These are phyloP conservation scores for Perdita meconis DNA, from an alignment of 2,888 invertebrate genomes.

Conservation along the genomic window DNA sequence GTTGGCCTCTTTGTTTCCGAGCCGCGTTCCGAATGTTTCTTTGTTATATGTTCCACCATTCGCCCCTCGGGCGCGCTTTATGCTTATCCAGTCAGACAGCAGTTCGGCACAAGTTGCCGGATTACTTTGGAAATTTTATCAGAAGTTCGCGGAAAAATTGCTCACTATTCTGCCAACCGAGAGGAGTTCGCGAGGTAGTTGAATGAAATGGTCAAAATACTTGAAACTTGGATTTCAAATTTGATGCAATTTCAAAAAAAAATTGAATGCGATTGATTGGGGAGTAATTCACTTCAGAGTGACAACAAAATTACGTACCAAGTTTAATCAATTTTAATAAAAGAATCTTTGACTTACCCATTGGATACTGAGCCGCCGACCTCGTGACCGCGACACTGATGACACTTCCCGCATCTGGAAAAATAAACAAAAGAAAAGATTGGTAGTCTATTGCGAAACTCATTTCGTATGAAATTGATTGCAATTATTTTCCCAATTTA, in stretches of 20 bases:
- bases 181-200: too few relatives aligned
- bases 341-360: constrained; percentile 74
- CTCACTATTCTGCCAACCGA: not conserved
- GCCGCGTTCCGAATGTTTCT: constrained; percentile 76
- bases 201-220: not conserved
- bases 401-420: constrained; percentile 74
- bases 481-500: too few relatives aligned
- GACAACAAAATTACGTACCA: not conserved
- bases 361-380: constrained; percentile 75
- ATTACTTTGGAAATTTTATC: constrained; percentile 44
- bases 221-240: not conserved
- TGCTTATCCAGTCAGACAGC: constrained; percentile 71
- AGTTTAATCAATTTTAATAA: constrained; percentile 12
- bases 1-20: constrained; percentile 20
- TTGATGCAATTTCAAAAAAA: not conserved
- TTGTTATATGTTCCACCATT: constrained; percentile 59
- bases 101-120: constrained; percentile 66
- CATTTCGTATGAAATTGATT: too few relatives aligned
- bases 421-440: constrained; percentile 38
- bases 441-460: not conserved
- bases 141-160: constrained; percentile 33
- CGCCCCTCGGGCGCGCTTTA: constrained; percentile 65
- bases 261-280: not conserved
- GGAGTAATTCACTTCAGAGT: too few relatives aligned
- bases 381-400: constrained; percentile 15